Evolutionary conservation across 2,797 vertebrate genomes (phyloP), one percentile per base, ranked within the genome.

Genomic region (Podarcis siculus): DNA sequence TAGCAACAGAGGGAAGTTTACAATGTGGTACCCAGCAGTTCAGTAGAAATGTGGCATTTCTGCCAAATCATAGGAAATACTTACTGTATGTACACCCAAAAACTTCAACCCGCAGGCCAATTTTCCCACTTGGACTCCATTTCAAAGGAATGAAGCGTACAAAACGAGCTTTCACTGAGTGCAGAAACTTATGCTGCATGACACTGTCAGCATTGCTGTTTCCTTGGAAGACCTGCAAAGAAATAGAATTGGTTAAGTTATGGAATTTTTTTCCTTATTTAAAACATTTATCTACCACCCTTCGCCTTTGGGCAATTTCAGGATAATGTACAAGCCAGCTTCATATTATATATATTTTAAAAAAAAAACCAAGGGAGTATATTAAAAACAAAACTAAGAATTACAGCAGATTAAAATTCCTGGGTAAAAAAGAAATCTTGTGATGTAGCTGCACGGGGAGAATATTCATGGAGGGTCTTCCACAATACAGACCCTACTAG

Each of bases 71-170:
- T 6, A 8, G 17, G 12, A 87, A 45, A 19, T 91, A 99, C 99
- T 99, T 97, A 99, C 98, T 99, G 88, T 99, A 99, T 71, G 98
- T 96, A 92, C 99, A 99, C 91, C 99, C 99, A 0, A 98, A 99
- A 89, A 97, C 97, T 91, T 99, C 98, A 32, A 98, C 97, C 77
- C 99, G 96, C 93, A 99, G 97, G 85, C 99, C 98, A 83, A 98
- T 98, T 93, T 95, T 96, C 64, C 98, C 98, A 17, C 93, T 97
- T 1, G 94, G 95, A 87, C 97, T 99, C 99, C 99, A 99, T 87
- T 97, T 96, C 6, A 98, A 95, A n/a, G 99, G 98, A 90, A 99
- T 23, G 27, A 99, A 98, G 39, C 98, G 98, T 79, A 99, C 85
- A 95, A 98, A 99, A 0, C 98, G 98, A n/a, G 98, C 97, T 85